Percentiles rank a stretch among this genome's conserved stretches.
Conservation (phyloP, 1,140 invertebrate species). For the Paraescarpia echinospica region DNA sequence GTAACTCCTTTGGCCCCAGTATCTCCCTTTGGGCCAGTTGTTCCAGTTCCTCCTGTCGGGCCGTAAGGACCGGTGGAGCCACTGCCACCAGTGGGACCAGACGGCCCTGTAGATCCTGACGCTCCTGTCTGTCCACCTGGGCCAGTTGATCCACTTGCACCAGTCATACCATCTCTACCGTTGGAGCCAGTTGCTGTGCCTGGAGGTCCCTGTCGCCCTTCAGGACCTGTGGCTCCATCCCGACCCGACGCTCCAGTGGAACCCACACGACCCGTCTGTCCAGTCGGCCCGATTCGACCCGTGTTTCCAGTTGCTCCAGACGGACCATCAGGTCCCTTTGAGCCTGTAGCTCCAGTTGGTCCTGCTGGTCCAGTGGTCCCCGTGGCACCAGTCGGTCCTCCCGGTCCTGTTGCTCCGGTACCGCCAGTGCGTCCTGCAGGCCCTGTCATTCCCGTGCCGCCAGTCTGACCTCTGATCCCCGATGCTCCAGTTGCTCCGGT, state of each 20-base stretch:
- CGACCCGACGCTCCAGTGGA: constrained; percentile 18
- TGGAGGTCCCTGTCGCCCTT: constrained; percentile 7
- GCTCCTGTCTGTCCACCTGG: constrained; percentile 15
- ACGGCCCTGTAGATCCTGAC: constrained; percentile 12
- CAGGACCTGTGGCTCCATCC: constrained; percentile 17
- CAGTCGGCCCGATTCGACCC: constrained; percentile 6
- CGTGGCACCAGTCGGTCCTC: background rate
- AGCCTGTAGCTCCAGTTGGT: background rate
- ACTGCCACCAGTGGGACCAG: constrained; percentile 19
- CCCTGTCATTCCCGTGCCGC: constrained; percentile 6
- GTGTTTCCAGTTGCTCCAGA: constrained; percentile 9
- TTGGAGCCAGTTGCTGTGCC: constrained; percentile 21
- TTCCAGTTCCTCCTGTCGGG: constrained; percentile 17
- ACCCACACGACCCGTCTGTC: background rate
- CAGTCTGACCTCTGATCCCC: background rate
- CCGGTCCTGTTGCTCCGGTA: background rate
- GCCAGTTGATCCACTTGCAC: constrained; percentile 20
- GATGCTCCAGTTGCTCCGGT: constrained; percentile 8
- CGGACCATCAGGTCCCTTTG: constrained; percentile 15
- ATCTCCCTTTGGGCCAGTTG: constrained; percentile 12
- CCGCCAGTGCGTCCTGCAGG: constrained; percentile 5
- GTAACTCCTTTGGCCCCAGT: constrained; percentile 8
- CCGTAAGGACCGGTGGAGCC: constrained; percentile 19
- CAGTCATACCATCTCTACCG: constrained; percentile 22
- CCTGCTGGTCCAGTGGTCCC: background rate